Conservation (phyloP, 2,797 vertebrate genomes). For the Neosilurus hyrtlii region DNA sequence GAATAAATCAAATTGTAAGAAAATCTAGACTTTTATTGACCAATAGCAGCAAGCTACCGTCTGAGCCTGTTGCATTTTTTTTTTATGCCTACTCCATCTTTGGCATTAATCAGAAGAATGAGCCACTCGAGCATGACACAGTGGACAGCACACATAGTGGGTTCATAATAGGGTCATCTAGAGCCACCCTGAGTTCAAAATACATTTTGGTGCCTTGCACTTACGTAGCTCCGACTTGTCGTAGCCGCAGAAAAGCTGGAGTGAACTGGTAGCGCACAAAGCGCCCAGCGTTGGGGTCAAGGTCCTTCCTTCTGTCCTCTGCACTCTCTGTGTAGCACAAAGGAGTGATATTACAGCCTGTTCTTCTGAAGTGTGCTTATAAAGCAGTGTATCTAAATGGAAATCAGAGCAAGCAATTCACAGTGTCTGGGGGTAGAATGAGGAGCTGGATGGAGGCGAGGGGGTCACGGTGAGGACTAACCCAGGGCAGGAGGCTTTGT, state of each 20-base stretch:
- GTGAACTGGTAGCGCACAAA: constrained; percentile 98
- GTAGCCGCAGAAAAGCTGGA: constrained; percentile 90
- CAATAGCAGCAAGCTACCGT: background rate
- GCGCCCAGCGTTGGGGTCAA: constrained; percentile 91
- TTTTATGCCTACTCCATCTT: background rate
- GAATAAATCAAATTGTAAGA: background rate
- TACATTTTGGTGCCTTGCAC: constrained; percentile 58
- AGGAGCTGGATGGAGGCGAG: background rate
- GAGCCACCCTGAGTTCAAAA: background rate
- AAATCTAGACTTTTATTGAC: background rate
- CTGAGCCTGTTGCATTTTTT: background rate
- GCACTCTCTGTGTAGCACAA: constrained; percentile 74
- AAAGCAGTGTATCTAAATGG: constrained; percentile 32
- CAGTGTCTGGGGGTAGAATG: constrained; percentile 12
- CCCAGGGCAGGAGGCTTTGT: constrained; percentile 65
- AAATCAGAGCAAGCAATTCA: constrained; percentile 40
- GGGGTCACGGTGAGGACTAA: constrained; percentile 13
- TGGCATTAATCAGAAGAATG: background rate
- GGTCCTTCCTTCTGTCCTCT: constrained; percentile 81
- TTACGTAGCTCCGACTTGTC: constrained; percentile 98
- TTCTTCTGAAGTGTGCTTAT: constrained; percentile 39
- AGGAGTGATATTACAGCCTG: constrained; percentile 17
- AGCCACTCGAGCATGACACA: background rate
- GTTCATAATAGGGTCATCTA: background rate
- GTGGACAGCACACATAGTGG: background rate